Evolutionary conservation across 2,888 invertebrate species (phyloP), one percentile per base, ranked within the genome.

Genomic region (Sycophila texana): DNA sequence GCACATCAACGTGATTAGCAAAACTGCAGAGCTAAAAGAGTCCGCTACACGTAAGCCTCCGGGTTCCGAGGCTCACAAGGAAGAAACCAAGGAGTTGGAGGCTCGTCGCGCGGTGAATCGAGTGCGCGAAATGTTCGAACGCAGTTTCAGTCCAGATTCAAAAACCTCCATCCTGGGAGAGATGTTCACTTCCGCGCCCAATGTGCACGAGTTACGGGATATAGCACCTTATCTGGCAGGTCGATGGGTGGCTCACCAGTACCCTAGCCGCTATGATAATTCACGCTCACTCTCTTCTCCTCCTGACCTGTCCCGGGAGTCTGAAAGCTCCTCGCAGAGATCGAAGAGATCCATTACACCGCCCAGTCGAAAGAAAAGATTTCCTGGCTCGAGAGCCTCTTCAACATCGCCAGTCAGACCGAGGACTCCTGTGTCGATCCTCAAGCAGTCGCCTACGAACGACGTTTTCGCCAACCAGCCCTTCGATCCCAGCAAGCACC

Each of bases 1-100:
- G 0, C 96, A 95, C 86, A 96, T 97, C 83, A 96, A 97, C 85
- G 94, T 97, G n/a, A 97, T 97, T 85, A 96, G 96, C 84, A 96
- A 97, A 91, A 93, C 96, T 75, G 96, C 96, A 0, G 92, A 94
- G 0, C 90, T 95, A 51, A 89, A 89, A 77, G 88, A 88, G 2
- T 83, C 84, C 0, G 66, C 83, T 0, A 76, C 77, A 7, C 81
- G 83, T 0, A 82, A 82, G 16, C 77, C 82, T 5, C 26, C 78
- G 4, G 85, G 84, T 53, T 84, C 85, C 82, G 85, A 85, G 83
- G 89, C 70, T 81, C 87, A 85, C 57, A 91, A 88, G 79, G 88
- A 89, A 0, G 88, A 88, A 77, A 88, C 89, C 4, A 85, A 83
- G 51, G 88, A 89, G 22, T 82, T 90, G 13, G 86, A 86, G 47